Evolutionary conservation across 2,797 vertebrate genomes (phyloP).

Genomic region (Acanthis flammea): DNA sequence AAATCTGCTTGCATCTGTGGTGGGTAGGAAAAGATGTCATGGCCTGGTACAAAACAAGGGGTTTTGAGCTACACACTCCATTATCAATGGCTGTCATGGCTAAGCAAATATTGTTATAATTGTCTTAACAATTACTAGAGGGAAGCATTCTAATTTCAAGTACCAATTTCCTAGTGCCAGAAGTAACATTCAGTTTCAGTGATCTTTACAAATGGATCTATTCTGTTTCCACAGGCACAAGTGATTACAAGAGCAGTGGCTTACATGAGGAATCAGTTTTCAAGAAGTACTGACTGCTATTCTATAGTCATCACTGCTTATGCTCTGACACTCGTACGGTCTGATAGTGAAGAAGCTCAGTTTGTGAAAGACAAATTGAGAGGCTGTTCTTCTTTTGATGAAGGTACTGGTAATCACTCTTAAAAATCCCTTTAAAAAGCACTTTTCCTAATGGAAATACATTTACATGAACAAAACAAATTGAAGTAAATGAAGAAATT

Average conservation of each 20-base stretch:
- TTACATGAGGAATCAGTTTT: slow-evolving; percentile 54
- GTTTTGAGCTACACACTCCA: accelerated
- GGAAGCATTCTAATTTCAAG: not conserved
- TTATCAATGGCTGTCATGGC: not conserved
- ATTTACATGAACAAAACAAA: not conserved
- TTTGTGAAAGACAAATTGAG: slow-evolving; percentile 40
- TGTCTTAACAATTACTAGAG: not conserved
- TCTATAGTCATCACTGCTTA: slow-evolving; percentile 68
- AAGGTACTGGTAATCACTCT: slow-evolving; percentile 30
- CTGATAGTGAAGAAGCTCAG: not conserved
- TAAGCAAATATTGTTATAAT: not conserved
- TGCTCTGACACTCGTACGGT: slow-evolving; percentile 55
- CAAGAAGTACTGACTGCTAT: slow-evolving; percentile 51
- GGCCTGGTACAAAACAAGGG: not conserved
- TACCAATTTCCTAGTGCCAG: not conserved
- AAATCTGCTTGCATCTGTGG: not conserved
- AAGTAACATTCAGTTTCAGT: not conserved
- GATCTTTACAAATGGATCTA: not conserved
- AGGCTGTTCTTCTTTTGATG: slow-evolving; percentile 48
- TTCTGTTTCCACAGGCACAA: slow-evolving; percentile 38
- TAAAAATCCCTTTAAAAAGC: not conserved
- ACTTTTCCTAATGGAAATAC: not conserved
- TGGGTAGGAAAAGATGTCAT: accelerated
- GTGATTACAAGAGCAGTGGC: slow-evolving; percentile 2
- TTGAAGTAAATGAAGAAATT: not conserved